phyloP scores from a whole-genome alignment of 2,113 vertebrate species.

The Spea bombifrons region DNA sequence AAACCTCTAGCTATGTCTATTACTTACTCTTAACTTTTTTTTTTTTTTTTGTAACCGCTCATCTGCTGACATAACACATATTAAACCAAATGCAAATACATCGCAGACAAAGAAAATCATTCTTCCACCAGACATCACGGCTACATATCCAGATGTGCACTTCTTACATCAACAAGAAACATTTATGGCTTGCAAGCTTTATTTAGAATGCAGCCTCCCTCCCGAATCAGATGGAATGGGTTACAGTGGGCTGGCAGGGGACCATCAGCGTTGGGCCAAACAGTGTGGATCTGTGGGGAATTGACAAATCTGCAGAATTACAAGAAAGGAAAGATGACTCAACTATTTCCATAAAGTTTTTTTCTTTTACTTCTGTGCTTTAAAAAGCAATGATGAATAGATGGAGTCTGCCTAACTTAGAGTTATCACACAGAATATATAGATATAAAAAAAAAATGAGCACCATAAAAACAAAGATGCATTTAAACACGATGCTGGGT shows the following conservation, averaged over 20 bases:
- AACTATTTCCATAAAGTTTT: constrained; percentile 20
- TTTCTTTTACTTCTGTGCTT: neutral
- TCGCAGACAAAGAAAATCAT: neutral
- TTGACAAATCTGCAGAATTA: constrained; percentile 31
- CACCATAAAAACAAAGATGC: too few species aligned
- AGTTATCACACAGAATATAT: too few species aligned
- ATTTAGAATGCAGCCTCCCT: constrained; percentile 6
- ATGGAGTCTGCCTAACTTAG: too few species aligned
- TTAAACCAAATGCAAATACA: too few species aligned
- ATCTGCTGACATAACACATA: too few species aligned
- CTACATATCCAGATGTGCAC: constrained; percentile 23
- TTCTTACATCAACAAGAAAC: constrained; percentile 7
- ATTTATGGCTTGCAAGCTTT: constrained; percentile 31
- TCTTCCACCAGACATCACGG: neutral
- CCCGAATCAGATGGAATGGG: constrained; percentile 1
- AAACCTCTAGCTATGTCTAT: too few species aligned
- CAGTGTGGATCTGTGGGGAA: constrained; percentile 16
- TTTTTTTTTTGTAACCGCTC: too few species aligned
- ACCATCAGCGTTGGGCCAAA: constrained; percentile 22
- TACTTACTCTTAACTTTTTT: too few species aligned
- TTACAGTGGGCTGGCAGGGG: constrained; percentile 12
- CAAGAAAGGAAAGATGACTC: constrained; percentile 43
- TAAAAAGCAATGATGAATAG: neutral
- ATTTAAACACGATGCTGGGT: too few species aligned
- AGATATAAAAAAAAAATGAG: too few species aligned